Evolutionary conservation across 1,140 invertebrate genomes (phyloP).

Genomic region (Drosophila sucinea): DNA sequence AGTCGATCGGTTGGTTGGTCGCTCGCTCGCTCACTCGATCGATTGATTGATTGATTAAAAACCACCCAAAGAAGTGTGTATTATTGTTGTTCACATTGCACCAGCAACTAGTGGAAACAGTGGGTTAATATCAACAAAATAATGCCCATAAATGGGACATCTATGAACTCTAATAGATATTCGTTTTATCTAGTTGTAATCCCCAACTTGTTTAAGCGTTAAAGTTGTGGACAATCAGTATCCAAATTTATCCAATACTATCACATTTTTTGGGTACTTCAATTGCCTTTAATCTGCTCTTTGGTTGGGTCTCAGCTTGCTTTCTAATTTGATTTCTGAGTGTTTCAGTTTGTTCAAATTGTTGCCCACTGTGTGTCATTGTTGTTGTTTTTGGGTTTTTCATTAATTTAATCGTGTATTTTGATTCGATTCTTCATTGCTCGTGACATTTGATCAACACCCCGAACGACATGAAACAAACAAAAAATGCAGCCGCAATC

Average conservation of each 20-base stretch:
- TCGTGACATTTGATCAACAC: slow-evolving; percentile 65
- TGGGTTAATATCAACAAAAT: not conserved
- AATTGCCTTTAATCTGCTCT: too few relatives aligned
- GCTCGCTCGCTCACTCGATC: not conserved
- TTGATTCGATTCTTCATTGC: slow-evolving; percentile 46
- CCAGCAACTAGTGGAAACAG: not conserved
- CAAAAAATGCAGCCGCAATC: slow-evolving; percentile 6
- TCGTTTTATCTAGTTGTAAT: not conserved
- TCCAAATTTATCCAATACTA: too few relatives aligned
- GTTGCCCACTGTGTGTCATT: slow-evolving; percentile 25
- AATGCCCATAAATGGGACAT: not conserved
- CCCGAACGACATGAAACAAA: not conserved
- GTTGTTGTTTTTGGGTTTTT: slow-evolving; percentile 16
- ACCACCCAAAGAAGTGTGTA: not conserved
- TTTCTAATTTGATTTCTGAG: too few relatives aligned
- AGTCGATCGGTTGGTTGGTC: not conserved
- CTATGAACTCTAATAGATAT: not conserved
- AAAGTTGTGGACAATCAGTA: too few relatives aligned
- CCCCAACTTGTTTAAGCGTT: too few relatives aligned
- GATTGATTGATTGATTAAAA: slow-evolving; percentile 8
- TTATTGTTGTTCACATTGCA: not conserved
- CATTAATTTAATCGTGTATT: slow-evolving; percentile 69
- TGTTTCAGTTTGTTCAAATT: not conserved
- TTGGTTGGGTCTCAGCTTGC: too few relatives aligned
- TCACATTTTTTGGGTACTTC: too few relatives aligned